A percentile compares a stretch with the other conserved stretches of the same genome.
Evolutionary conservation across 2,113 vertebrate genomes (phyloP).

Genomic region (Tragelaphus strepsiceros): DNA sequence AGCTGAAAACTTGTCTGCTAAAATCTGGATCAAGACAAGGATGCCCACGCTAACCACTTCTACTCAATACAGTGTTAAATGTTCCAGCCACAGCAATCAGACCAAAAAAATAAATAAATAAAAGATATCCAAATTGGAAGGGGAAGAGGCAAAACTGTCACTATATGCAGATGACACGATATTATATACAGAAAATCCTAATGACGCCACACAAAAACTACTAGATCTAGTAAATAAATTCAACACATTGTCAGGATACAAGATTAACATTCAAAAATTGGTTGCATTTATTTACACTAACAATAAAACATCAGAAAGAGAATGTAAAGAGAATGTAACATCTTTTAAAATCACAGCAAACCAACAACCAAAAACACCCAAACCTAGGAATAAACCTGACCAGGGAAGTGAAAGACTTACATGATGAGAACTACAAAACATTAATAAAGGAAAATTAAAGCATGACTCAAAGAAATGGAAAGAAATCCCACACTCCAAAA

Average conservation of each 20-base stretch:
- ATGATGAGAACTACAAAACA: neutral
- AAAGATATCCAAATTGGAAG: neutral
- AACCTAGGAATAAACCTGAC: neutral
- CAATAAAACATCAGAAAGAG: neutral
- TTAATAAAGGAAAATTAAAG: neutral
- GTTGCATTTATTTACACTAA: neutral
- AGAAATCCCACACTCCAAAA: neutral
- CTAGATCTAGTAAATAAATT: neutral
- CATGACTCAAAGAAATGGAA: neutral
- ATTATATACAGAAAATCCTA: neutral
- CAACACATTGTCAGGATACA: neutral
- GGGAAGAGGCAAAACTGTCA: neutral
- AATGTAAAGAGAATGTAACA: neutral
- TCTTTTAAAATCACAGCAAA: neutral
- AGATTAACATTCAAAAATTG: neutral
- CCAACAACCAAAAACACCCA: neutral
- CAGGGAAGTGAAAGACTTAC: neutral
- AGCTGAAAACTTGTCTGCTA: neutral
- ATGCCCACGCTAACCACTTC: neutral
- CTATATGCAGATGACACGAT: neutral
- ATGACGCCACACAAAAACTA: neutral
- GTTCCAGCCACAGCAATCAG: neutral
- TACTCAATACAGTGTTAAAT: neutral
- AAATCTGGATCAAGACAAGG: neutral
- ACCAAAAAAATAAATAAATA: neutral